These are phyloP conservation scores for Pomacea canaliculata DNA, from an alignment of 2,888 invertebrate species.

Conservation along the genomic window DNA sequence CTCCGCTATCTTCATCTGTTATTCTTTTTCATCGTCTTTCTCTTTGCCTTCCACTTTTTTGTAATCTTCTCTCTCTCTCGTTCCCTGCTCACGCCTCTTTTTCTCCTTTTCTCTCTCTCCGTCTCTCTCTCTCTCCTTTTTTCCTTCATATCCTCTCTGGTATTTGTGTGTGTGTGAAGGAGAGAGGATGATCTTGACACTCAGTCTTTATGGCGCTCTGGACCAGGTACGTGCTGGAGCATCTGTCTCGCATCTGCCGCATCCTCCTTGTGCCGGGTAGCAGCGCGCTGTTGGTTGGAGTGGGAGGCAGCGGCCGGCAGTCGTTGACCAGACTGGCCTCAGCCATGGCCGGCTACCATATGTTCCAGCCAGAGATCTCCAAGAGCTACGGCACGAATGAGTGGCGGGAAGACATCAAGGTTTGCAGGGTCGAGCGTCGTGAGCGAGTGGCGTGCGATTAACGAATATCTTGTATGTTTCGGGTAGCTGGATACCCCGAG, in stretches of 20 bases:
- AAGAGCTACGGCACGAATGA: conserved; percentile 82
- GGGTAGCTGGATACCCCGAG: too few relatives aligned
- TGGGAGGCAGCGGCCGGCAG: conserved; percentile 88
- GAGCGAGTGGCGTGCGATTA: too few relatives aligned
- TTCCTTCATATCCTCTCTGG: too few relatives aligned
- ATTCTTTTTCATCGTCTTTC: too few relatives aligned
- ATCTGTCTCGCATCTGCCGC: conserved; percentile 84
- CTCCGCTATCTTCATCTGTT: too few relatives aligned
- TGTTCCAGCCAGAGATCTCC: conserved; percentile 87
- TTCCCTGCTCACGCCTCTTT: not conserved
- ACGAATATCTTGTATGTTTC: too few relatives aligned
- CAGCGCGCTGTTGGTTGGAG: conserved; percentile 84
- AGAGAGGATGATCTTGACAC: not conserved
- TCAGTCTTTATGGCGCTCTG: not conserved
- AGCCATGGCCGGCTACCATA: conserved; percentile 77
- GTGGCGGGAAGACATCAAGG: conserved; percentile 87
- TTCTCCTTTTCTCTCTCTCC: not conserved
- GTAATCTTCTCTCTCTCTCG: not conserved
- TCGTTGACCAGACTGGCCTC: conserved; percentile 84
- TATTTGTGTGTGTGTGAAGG: not conserved
- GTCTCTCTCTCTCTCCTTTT: too few relatives aligned
- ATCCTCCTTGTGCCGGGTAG: conserved; percentile 84
- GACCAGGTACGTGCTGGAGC: conserved; percentile 85
- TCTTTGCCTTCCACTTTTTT: too few relatives aligned
- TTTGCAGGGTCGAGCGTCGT: conserved; percentile 26